Percentiles rank a stretch among this genome's conserved stretches.
Evolutionary conservation across 2,888 invertebrate genomes (phyloP).

Genomic region (Rutpela maculata): DNA sequence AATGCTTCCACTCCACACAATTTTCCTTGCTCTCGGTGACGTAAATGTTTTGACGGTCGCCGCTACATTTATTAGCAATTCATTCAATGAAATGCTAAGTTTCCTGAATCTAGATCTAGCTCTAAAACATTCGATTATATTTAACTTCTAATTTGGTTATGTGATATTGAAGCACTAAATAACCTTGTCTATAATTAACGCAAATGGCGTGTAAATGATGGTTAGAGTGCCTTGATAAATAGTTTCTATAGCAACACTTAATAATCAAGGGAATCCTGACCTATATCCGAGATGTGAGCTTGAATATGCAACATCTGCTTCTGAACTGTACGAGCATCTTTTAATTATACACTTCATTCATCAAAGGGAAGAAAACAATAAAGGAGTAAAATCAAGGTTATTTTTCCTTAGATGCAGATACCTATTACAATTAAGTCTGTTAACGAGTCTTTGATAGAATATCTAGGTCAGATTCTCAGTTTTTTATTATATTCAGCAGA

Average conservation of each 20-base stretch:
- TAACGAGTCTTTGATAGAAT: constrained; percentile 23
- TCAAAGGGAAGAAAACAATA: constrained; percentile 26
- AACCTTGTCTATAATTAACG: constrained; percentile 12
- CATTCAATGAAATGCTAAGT: no score
- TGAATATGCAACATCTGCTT: constrained; percentile 19
- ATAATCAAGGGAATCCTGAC: constrained; percentile 20
- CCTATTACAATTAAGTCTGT: constrained; percentile 23
- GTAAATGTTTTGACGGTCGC: no score
- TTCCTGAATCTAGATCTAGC: no score
- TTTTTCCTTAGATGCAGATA: constrained; percentile 25
- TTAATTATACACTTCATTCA: constrained; percentile 28
- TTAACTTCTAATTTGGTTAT: not conserved
- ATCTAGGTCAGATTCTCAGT: constrained; percentile 19
- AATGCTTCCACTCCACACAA: no score
- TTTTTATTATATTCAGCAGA: not conserved
- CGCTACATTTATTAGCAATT: no score
- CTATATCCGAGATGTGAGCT: constrained; percentile 12
- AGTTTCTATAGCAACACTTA: not conserved
- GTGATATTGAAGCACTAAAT: not conserved
- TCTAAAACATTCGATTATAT: not conserved
- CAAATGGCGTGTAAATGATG: not conserved
- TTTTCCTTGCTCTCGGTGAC: no score
- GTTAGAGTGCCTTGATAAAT: constrained; percentile 6
- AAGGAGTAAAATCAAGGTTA: constrained; percentile 13
- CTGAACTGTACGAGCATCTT: constrained; percentile 5